These are phyloP conservation scores for Diorhabda elongata DNA, from an alignment of 1,140 invertebrate genomes.

Conservation along the genomic window DNA sequence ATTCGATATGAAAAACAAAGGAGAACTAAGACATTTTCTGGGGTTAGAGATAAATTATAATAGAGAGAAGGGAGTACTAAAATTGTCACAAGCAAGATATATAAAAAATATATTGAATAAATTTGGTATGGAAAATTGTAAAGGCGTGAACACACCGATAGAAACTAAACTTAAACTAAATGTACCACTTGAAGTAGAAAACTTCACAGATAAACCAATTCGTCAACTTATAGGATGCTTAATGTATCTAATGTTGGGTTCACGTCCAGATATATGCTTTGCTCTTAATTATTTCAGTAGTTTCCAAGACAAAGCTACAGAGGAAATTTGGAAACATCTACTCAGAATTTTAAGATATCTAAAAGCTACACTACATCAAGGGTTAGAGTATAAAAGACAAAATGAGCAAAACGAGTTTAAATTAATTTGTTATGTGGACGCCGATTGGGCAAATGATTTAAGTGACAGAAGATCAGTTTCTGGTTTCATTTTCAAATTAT, in stretches of 20 bases:
- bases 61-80: slow-evolving; percentile 21
- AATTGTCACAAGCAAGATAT: slow-evolving; percentile 22
- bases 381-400: slow-evolving; percentile 6
- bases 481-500: background rate
- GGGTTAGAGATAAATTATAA: slow-evolving; percentile 26
- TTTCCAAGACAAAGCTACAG: background rate
- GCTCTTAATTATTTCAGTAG: background rate
- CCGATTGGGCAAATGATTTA: slow-evolving; percentile 34
- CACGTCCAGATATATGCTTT: background rate
- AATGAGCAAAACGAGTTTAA: background rate
- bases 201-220: slow-evolving; percentile 9
- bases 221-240: slow-evolving; percentile 6
- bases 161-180: background rate
- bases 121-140: background rate
- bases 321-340: background rate
- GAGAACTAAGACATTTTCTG: slow-evolving; percentile 22
- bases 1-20: slow-evolving; percentile 27
- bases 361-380: slow-evolving; percentile 3
- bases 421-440: slow-evolving; percentile 13
- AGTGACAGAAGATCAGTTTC: slow-evolving; percentile 34
- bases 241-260: slow-evolving; percentile 1
- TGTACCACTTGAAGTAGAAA: slow-evolving; percentile 2
- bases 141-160: background rate
- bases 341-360: background rate
- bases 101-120: background rate